Evolutionary conservation across 2,888 invertebrate genomes (phyloP), one percentile per base, ranked within the genome.

Genomic region (Megaustenia siamemsis): DNA sequence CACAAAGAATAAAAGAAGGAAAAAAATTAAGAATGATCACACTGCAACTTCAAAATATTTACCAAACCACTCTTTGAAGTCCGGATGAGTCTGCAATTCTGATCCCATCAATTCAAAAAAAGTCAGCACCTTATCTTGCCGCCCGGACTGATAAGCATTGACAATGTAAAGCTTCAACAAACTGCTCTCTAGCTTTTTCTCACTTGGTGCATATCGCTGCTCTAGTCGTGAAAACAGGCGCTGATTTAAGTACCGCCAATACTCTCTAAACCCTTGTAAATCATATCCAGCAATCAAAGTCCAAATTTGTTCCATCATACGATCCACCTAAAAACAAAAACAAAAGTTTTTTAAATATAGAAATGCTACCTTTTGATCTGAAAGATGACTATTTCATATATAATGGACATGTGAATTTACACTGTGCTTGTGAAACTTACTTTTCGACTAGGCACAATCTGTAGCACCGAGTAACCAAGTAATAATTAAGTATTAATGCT

Each of bases 21-120:
- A 1, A 76, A 15, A 24, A 76, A 24, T 15, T 53, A 76, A 76
- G 28, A n/a, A n/a, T 10, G 24, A 24, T 32, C 21, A 18, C 53
- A 53, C 3, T 10, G 3, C 12, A 18, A 53, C 21, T 28, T 40
- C 32, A 32, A 12, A 45, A 60, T 56, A 95, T 96, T 95, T 96
- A 98, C 98, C 97, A 94, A 98, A 99, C 99, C 99, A 99, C 90
- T 99, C 99, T 93, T 97, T 97, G 98, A 98, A 99, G 93, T 99
- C 99, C 86, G 95, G 95, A 93, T 97, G 97, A 77, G 96, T 96
- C 93, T 98, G 98, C 73, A 99, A 94, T 90, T 98, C 98, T 28
- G 96, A 95, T 8, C 97, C 96, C 96, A 98, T 96, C 94, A 97
- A 97, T 18, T 96, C 95, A 93, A 98, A 97, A 94, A 99, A 98